Evolutionary conservation across 2,113 vertebrate species (phyloP).

Genomic region (Emydura subglobosa): DNA sequence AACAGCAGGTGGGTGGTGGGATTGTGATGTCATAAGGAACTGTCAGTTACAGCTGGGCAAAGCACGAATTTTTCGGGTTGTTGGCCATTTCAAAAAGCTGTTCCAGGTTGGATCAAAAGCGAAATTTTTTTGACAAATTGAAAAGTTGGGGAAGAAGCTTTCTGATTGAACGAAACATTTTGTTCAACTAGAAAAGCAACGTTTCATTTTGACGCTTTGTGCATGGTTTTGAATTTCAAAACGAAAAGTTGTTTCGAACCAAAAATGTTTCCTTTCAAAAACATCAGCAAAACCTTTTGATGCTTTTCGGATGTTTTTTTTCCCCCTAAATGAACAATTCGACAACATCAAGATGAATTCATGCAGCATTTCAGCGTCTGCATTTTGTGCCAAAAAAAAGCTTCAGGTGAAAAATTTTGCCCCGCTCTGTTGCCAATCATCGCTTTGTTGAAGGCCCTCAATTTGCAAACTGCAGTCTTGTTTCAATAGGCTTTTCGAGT

Average conservation of each 20-base stretch:
- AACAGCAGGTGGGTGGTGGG: background rate
- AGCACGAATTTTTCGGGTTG: background rate
- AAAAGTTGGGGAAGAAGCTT: background rate
- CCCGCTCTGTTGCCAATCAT: background rate
- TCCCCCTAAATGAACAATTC: background rate
- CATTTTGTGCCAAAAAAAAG: background rate
- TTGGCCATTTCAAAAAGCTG: background rate
- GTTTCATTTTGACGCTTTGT: background rate
- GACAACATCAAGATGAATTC: background rate
- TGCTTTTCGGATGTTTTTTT: too few relatives aligned
- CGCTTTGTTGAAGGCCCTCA: background rate
- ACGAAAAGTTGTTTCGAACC: too few relatives aligned
- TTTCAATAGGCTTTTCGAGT: background rate
- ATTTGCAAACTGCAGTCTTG: background rate
- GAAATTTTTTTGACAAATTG: background rate
- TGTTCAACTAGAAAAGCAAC: background rate
- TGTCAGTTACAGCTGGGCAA: background rate
- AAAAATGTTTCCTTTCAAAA: too few relatives aligned
- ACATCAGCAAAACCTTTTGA: too few relatives aligned
- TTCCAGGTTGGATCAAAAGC: background rate
- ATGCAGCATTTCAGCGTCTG: background rate
- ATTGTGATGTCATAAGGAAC: background rate
- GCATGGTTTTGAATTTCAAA: background rate
- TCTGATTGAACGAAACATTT: background rate
- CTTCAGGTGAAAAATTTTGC: background rate